phyloP scores from a whole-genome alignment of 2,113 vertebrate species.

The Piprites chloris region DNA sequence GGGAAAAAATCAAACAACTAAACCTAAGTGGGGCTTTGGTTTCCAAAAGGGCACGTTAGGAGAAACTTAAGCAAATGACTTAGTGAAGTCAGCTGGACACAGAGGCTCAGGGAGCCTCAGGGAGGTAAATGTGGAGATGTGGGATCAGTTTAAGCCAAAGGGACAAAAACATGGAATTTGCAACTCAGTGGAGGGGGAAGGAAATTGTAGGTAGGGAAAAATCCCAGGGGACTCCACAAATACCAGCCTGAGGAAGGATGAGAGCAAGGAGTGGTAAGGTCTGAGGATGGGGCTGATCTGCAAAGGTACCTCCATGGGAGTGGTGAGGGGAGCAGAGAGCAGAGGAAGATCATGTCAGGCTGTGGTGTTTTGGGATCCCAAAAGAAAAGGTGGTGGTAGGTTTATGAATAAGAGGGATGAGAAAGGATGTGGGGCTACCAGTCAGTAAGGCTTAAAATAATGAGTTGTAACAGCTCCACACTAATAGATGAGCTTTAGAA shows the following conservation, averaged over 20 bases:
- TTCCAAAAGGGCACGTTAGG: background rate
- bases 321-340: background rate
- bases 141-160: background rate
- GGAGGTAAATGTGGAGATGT: background rate
- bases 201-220: background rate
- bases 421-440: background rate
- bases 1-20: background rate
- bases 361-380: too few species aligned
- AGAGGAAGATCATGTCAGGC: background rate
- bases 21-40: background rate
- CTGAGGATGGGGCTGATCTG: background rate
- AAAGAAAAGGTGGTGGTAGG: background rate
- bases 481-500: background rate
- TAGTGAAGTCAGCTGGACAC: background rate
- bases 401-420: background rate
- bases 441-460: background rate
- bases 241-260: background rate
- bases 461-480: background rate
- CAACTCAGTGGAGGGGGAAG: background rate
- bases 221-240: background rate
- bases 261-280: background rate
- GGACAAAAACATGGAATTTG: background rate
- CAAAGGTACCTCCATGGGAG: background rate
- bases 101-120: background rate
- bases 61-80: background rate